These are phyloP conservation scores for Calliopsis andreniformis DNA, from an alignment of 1,140 invertebrate species.

Conservation along the genomic window DNA sequence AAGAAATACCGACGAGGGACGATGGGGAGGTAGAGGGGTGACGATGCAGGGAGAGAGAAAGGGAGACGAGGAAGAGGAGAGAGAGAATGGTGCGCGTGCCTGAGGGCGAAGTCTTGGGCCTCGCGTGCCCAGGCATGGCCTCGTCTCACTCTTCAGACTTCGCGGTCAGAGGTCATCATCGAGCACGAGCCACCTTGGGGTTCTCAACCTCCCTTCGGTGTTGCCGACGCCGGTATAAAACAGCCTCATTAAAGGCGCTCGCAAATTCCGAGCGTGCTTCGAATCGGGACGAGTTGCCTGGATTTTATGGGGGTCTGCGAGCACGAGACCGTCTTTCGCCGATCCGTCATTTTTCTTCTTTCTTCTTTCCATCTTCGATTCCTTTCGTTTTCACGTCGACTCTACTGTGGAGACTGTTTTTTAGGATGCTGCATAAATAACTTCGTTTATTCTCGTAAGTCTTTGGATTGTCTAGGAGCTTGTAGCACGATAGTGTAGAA, in stretches of 20 bases:
- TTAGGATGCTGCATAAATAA: too few species aligned
- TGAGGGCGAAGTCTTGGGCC: slow-evolving; percentile 72
- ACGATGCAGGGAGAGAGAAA: background rate
- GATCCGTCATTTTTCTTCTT: background rate
- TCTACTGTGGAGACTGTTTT: background rate
- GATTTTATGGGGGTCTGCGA: slow-evolving; percentile 48
- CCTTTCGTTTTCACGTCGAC: too few species aligned
- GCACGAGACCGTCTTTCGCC: background rate
- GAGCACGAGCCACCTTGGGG: slow-evolving; percentile 79
- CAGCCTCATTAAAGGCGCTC: slow-evolving; percentile 60
- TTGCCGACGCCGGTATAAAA: slow-evolving; percentile 53
- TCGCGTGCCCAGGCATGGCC: slow-evolving; percentile 78
- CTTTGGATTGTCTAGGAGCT: too few species aligned
- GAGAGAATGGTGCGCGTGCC: slow-evolving; percentile 74
- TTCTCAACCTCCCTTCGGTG: slow-evolving; percentile 67
- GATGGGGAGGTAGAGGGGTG: slow-evolving; percentile 9
- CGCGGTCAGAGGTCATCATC: slow-evolving; percentile 79
- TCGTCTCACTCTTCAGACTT: slow-evolving; percentile 71
- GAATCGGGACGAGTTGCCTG: slow-evolving; percentile 31
- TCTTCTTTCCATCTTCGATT: too few species aligned
- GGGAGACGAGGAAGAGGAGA: slow-evolving; percentile 19
- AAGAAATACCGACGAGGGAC: background rate
- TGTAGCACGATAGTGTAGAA: too few species aligned
- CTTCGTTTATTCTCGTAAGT: too few species aligned
- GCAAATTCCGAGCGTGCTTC: slow-evolving; percentile 41